phyloP scores from a whole-genome alignment of 2,113 vertebrate genomes.

The human region DNA sequence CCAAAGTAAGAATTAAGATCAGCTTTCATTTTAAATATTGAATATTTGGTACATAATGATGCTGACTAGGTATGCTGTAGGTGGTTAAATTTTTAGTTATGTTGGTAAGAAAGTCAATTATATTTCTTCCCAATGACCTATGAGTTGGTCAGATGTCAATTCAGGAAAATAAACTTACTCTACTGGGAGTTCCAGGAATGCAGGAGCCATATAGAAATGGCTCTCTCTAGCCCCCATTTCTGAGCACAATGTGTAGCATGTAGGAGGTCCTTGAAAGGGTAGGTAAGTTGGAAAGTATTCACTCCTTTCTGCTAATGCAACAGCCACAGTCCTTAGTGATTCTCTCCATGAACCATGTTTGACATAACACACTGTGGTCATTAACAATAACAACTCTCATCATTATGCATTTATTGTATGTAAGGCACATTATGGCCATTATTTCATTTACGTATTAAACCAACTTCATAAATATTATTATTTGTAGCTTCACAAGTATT shows the following conservation, averaged over 20 bases:
- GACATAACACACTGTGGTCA: not conserved
- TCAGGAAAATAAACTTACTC: not conserved
- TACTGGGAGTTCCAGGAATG: not conserved
- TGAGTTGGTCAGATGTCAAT: not conserved
- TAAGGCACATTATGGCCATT: not conserved
- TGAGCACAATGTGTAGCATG: not conserved
- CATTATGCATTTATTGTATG: not conserved
- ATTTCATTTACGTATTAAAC: slow-evolving; percentile 24
- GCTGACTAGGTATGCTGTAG: not conserved
- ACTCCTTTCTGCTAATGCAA: not conserved
- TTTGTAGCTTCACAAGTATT: not conserved
- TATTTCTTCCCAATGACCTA: slow-evolving; percentile 1
- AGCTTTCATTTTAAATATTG: slow-evolving; percentile 1
- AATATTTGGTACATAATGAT: not conserved
- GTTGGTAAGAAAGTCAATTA: not conserved
- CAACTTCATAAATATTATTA: not conserved
- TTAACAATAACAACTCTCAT: not conserved
- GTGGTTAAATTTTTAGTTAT: not conserved
- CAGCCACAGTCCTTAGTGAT: not conserved
- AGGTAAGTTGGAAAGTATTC: not conserved
- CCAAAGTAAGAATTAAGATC: not conserved
- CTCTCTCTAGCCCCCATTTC: not conserved
- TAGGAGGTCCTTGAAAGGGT: not conserved
- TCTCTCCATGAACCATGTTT: not conserved
- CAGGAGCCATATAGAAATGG: not conserved